These are phyloP conservation scores for Hippotragus niger DNA, from an alignment of 2,113 vertebrate genomes.

Conservation along the genomic window DNA sequence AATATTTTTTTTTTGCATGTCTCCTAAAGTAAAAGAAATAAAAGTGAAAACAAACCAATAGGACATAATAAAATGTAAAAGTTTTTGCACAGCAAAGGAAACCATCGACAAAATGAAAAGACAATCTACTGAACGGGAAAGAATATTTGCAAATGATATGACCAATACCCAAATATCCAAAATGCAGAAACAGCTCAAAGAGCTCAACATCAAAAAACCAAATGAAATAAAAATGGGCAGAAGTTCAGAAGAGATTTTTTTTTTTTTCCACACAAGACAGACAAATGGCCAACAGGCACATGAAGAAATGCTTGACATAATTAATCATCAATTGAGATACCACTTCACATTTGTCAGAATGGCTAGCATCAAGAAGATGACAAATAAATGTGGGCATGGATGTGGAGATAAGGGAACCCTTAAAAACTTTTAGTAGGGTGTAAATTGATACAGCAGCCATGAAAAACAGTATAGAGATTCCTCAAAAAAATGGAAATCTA, in stretches of 20 bases:
- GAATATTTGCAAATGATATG: not conserved
- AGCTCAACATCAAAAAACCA: not conserved
- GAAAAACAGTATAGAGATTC: not conserved
- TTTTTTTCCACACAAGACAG: not conserved
- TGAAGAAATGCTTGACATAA: not conserved
- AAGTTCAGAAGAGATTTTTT: not conserved
- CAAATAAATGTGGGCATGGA: not conserved
- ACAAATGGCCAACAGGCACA: not conserved
- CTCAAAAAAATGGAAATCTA: not conserved
- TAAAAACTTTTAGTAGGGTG: not conserved
- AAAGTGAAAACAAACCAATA: not conserved
- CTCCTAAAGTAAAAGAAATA: not conserved
- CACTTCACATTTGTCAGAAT: not conserved
- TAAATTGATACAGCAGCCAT: not conserved
- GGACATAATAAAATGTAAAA: not conserved
- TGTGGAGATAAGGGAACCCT: not conserved
- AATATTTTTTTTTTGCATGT: not conserved
- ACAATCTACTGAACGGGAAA: not conserved
- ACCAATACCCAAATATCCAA: not conserved
- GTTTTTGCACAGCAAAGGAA: not conserved
- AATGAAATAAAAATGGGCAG: not conserved
- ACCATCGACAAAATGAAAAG: not conserved
- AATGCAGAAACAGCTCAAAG: not conserved
- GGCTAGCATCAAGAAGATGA: not conserved
- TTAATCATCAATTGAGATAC: not conserved